Conservation (phyloP, 2,888 invertebrate genomes). For the Neoaliturus tenellus region DNA sequence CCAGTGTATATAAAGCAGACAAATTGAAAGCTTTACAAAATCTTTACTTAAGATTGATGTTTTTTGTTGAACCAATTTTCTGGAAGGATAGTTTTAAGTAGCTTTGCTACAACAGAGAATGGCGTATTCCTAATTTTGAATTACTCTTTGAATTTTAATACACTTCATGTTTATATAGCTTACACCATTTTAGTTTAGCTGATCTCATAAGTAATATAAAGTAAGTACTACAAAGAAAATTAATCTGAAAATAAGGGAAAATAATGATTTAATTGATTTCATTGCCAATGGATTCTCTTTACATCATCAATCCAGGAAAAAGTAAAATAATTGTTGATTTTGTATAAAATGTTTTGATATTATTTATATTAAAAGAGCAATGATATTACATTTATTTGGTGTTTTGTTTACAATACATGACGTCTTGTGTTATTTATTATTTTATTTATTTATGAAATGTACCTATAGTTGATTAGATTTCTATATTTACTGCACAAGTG, state of each 20-base stretch:
- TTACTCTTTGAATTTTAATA: background rate
- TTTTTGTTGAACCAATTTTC: background rate
- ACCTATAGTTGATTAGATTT: slow-evolving; percentile 22
- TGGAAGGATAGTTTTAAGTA: background rate
- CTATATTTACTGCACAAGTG: background rate
- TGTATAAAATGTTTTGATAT: background rate
- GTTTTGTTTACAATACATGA: slow-evolving; percentile 35
- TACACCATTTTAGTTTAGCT: background rate
- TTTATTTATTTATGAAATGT: background rate
- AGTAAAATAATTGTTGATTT: too few species aligned
- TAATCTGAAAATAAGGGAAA: too few species aligned
- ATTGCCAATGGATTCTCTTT: too few species aligned
- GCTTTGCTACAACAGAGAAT: background rate
- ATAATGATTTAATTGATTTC: too few species aligned
- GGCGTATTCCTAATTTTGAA: background rate
- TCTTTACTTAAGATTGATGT: background rate
- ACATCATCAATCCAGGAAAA: too few species aligned
- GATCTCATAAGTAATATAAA: too few species aligned
- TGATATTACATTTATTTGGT: slow-evolving; percentile 16
- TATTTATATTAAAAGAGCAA: slow-evolving; percentile 6
- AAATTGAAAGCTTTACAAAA: background rate
- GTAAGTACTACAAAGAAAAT: too few species aligned
- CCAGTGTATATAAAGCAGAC: slow-evolving; percentile 1
- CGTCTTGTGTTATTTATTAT: background rate
- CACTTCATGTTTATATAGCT: background rate